Percentiles rank a stretch among this genome's conserved stretches.
Evolutionary conservation across 2,113 vertebrate species (phyloP).

Genomic region (Mormyrus iriodes): DNA sequence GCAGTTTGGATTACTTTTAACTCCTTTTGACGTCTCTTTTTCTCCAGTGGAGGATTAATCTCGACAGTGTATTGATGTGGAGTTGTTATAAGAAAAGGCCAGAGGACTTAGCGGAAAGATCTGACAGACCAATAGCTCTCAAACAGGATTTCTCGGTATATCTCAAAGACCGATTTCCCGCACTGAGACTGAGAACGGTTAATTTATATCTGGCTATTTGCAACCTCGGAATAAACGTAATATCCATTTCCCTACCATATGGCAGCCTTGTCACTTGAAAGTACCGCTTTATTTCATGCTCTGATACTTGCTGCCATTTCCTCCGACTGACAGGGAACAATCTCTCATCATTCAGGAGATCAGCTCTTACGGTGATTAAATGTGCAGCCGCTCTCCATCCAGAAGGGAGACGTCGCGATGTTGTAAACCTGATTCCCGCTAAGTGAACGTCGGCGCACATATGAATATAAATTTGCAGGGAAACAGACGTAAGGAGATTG

Average conservation of each 20-base stretch:
- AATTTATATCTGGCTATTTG: constrained; percentile 56
- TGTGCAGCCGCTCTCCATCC: constrained; percentile 51
- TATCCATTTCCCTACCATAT: constrained; percentile 60
- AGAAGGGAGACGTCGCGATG: constrained; percentile 51
- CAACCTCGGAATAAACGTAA: constrained; percentile 55
- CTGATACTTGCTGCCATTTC: constrained; percentile 62
- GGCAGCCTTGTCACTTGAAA: constrained; percentile 57
- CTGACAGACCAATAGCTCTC: constrained; percentile 56
- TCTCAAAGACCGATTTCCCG: constrained; percentile 58
- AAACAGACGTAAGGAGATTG: constrained; percentile 56
- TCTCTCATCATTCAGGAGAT: constrained; percentile 31
- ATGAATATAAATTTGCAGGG: constrained; percentile 55
- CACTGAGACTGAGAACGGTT: constrained; percentile 56
- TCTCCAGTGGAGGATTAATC: constrained; percentile 49
- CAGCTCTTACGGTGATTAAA: constrained; percentile 56
- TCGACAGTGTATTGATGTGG: constrained; percentile 40
- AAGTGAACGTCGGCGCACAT: constrained; percentile 58
- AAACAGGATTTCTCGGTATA: constrained; percentile 58
- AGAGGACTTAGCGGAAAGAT: constrained; percentile 49
- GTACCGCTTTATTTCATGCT: constrained; percentile 64
- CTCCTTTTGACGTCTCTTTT: constrained; percentile 58
- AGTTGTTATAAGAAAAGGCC: constrained; percentile 53
- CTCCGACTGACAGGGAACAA: constrained; percentile 50
- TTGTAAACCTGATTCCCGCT: constrained; percentile 49
- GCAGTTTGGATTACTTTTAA: constrained; percentile 49